phyloP scores from a whole-genome alignment of 2,113 vertebrate genomes.

The Atractosteus spatula region DNA sequence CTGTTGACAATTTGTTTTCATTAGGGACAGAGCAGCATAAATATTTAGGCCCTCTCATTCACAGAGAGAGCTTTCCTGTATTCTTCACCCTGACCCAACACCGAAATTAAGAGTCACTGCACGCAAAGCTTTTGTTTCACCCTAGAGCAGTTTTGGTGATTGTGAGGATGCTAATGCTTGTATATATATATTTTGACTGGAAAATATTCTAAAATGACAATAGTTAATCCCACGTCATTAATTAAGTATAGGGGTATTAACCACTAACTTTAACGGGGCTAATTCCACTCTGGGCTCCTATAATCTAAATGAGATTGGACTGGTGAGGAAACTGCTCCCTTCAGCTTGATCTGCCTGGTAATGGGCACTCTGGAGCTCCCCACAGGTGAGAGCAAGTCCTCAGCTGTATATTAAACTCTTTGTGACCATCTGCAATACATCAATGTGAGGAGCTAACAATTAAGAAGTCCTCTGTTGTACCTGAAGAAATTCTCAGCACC shows the following conservation, averaged over 20 bases:
- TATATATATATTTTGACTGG: too few relatives aligned
- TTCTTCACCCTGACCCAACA: background rate
- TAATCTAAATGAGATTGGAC: background rate
- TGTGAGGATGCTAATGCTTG: background rate
- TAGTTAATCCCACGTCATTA: too few relatives aligned
- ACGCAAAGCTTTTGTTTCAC: background rate
- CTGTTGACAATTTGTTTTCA: constrained; percentile 85
- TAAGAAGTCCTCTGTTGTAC: too few relatives aligned
- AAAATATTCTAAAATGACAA: too few relatives aligned
- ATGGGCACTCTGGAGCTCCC: too few relatives aligned
- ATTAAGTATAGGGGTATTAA: background rate
- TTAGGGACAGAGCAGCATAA: constrained; percentile 81
- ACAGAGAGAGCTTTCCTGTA: constrained; percentile 42
- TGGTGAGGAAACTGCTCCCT: too few relatives aligned
- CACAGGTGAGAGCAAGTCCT: too few relatives aligned
- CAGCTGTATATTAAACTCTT: too few relatives aligned
- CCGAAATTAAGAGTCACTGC: constrained; percentile 5
- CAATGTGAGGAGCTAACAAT: too few relatives aligned
- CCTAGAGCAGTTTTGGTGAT: background rate
- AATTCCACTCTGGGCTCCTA: background rate
- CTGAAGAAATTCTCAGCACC: too few relatives aligned
- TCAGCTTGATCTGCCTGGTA: too few relatives aligned
- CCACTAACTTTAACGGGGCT: background rate
- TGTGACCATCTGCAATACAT: too few relatives aligned
- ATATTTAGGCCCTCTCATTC: constrained; percentile 75